phyloP scores from a whole-genome alignment of 2,113 vertebrate genomes.

The Python bivittatus region DNA sequence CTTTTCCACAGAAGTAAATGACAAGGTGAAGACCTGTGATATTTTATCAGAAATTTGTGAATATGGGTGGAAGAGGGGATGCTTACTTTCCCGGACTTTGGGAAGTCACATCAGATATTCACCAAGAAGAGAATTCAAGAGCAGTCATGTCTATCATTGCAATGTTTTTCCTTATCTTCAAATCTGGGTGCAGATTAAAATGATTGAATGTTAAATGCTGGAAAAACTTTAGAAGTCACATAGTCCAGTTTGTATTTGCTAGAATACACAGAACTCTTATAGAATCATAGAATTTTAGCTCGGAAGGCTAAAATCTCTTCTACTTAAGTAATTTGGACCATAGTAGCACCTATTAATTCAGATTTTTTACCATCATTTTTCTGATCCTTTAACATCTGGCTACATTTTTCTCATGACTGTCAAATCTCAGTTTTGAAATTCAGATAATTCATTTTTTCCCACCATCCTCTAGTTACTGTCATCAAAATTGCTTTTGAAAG shows the following conservation, averaged over 20 bases:
- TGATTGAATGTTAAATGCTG: not conserved
- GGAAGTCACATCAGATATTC: not conserved
- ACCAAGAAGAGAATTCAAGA: not conserved
- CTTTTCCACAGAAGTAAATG: not conserved
- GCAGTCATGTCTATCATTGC: not conserved
- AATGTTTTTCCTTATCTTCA: not conserved
- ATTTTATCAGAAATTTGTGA: not conserved
- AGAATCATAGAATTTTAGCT: not conserved
- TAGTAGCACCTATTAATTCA: not conserved
- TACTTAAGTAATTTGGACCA: not conserved
- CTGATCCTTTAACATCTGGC: not conserved
- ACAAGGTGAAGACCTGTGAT: not conserved
- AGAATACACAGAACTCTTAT: not conserved
- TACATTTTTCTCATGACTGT: not conserved
- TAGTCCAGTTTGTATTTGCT: too few relatives aligned
- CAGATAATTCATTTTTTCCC: not conserved
- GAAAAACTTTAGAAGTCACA: not conserved
- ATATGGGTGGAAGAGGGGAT: not conserved
- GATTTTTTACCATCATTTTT: not conserved
- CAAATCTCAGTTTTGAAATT: not conserved
- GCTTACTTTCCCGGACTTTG: not conserved
- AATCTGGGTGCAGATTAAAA: not conserved
- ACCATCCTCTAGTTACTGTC: too few relatives aligned
- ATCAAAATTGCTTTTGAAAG: not conserved
- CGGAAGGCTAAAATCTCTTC: not conserved